A percentile compares a stretch with the other conserved stretches of the same genome.
Evolutionary conservation across 1,140 invertebrate species (phyloP).

Genomic region (Ostrea denselamellosa): DNA sequence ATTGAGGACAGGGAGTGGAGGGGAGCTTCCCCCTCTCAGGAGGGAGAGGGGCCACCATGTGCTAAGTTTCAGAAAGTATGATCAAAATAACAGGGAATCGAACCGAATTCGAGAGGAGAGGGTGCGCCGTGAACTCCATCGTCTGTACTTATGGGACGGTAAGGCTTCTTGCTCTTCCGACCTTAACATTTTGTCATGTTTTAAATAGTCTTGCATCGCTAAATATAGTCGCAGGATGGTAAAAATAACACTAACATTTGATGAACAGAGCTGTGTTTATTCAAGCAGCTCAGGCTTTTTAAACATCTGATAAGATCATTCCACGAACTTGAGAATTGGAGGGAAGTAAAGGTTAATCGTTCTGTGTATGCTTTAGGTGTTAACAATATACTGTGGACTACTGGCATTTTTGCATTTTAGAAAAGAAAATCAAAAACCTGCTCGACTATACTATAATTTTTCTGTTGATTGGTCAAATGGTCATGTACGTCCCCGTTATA

Average conservation of each 20-base stretch:
- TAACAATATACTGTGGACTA: no score
- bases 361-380: no score
- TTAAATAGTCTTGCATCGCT: neutral
- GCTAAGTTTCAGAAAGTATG: slow-evolving; percentile 54
- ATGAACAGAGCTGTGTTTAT: slow-evolving; percentile 12
- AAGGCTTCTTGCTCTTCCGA: slow-evolving; percentile 42
- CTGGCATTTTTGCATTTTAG: no score
- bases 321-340: neutral
- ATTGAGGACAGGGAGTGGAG: slow-evolving; percentile 53
- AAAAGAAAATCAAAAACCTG: no score
- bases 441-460: no score
- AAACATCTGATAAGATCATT: slow-evolving; percentile 22
- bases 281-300: slow-evolving; percentile 1
- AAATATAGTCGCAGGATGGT: neutral
- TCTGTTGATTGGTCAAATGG: no score
- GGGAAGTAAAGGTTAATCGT: no score
- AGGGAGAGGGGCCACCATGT: slow-evolving; percentile 50
- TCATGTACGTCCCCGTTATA: no score
- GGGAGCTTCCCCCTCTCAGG: slow-evolving; percentile 52
- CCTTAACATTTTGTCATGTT: neutral
- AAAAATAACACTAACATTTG: slow-evolving; percentile 3
- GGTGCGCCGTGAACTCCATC: slow-evolving; percentile 79
- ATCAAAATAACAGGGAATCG: slow-evolving; percentile 56
- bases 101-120: slow-evolving; percentile 61
- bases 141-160: slow-evolving; percentile 63